A percentile compares a stretch with the other conserved stretches of the same genome.
phyloP scores from a whole-genome alignment of 1,140 invertebrate species.

The Helicoverpa armigera region DNA sequence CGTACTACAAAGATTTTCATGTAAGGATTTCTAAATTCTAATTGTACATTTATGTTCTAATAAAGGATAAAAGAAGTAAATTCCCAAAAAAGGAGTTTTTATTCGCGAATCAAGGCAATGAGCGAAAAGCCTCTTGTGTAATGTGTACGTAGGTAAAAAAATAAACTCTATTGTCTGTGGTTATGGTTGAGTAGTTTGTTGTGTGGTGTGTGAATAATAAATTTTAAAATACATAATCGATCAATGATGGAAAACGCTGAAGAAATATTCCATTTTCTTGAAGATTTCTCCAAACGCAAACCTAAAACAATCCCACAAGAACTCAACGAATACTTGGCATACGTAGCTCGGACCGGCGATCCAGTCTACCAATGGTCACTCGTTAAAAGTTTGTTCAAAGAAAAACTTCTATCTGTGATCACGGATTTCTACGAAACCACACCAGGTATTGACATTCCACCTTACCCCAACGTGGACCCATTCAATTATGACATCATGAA shows the following conservation, averaged over 20 bases:
- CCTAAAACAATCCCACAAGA: slow-evolving; percentile 94
- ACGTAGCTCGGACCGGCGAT: slow-evolving; percentile 97
- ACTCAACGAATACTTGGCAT: slow-evolving; percentile 95
- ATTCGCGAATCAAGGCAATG: too few relatives aligned
- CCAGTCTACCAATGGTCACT: slow-evolving; percentile 97
- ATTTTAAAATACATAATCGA: slow-evolving; percentile 12
- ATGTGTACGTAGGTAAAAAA: neutral
- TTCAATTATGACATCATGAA: slow-evolving; percentile 97
- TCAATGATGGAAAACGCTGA: slow-evolving; percentile 93
- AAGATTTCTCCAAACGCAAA: slow-evolving; percentile 94
- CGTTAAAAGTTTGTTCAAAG: slow-evolving; percentile 94
- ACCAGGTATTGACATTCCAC: slow-evolving; percentile 91
- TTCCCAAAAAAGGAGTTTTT: too few relatives aligned
- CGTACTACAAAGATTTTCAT: too few relatives aligned
- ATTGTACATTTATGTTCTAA: too few relatives aligned
- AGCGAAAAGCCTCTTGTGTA: neutral
- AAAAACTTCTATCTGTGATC: slow-evolving; percentile 95
- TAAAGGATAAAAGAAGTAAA: too few relatives aligned
- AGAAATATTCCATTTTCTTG: slow-evolving; percentile 92
- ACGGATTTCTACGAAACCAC: slow-evolving; percentile 94
- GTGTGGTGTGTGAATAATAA: slow-evolving; percentile 27
- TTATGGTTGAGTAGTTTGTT: slow-evolving; percentile 30
- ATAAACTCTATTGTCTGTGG: slow-evolving; percentile 17
- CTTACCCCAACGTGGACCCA: slow-evolving; percentile 95
- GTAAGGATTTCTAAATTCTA: too few relatives aligned